Evolutionary conservation across 2,797 vertebrate genomes (phyloP).

Genomic region (Jordanella pulchra): DNA sequence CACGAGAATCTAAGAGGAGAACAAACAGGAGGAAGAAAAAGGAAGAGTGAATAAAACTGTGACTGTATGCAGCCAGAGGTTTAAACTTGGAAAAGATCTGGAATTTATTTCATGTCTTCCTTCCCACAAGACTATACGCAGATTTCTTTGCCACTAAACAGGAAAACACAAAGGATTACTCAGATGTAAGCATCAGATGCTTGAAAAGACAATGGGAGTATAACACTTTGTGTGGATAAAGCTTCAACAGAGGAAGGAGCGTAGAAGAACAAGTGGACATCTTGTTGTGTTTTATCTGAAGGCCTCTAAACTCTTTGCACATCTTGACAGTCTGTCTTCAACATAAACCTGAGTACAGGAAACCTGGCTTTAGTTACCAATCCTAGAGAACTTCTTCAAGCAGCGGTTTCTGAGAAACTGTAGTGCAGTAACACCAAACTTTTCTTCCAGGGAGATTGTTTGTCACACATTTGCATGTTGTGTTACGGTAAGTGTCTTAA

Average conservation of each 20-base stretch:
- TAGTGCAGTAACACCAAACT: slow-evolving; percentile 16
- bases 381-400: not conserved
- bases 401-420: not conserved
- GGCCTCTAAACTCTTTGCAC: slow-evolving; percentile 12
- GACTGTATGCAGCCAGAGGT: slow-evolving; percentile 21
- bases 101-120: not conserved
- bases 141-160: slow-evolving; percentile 27
- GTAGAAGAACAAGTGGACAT: slow-evolving; percentile 15
- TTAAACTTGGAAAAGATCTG: slow-evolving; percentile 36
- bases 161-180: slow-evolving; percentile 14
- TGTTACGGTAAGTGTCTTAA: slow-evolving; percentile 68
- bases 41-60: slow-evolving; percentile 24
- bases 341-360: not conserved
- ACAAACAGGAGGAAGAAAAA: slow-evolving; percentile 27
- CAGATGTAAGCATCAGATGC: not conserved
- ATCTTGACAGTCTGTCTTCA: not conserved
- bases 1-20: slow-evolving; percentile 34
- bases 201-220: not conserved
- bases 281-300: slow-evolving; percentile 8
- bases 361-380: not conserved
- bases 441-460: slow-evolving; percentile 30
- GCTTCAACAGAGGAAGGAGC: slow-evolving; percentile 1
- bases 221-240: not conserved
- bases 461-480: slow-evolving; percentile 44
- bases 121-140: not conserved